Percentiles rank a stretch among this genome's conserved stretches.
Evolutionary conservation across 2,113 vertebrate species (phyloP).

Genomic region (Melanerpes aurifrons): DNA sequence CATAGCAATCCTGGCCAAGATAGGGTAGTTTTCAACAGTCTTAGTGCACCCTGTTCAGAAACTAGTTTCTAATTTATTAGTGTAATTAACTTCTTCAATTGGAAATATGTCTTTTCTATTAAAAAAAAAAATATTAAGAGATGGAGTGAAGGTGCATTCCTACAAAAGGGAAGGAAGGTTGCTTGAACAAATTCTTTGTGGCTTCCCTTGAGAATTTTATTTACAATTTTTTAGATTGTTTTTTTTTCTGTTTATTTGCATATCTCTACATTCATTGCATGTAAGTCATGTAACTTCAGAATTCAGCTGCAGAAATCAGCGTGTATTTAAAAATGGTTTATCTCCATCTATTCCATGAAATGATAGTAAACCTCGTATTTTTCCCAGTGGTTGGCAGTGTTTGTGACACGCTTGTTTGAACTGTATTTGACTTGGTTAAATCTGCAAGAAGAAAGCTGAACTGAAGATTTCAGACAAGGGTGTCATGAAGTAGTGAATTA

Average conservation of each 20-base stretch:
- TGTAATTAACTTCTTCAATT: conserved; percentile 66
- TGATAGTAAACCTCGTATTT: neutral
- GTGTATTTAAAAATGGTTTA: neutral
- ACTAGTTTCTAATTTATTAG: conserved; percentile 56
- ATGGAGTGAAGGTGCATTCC: neutral
- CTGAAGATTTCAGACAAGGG: conserved; percentile 23
- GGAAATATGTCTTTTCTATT: neutral
- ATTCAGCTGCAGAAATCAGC: conserved; percentile 6
- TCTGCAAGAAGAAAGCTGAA: conserved; percentile 12
- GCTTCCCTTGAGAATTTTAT: neutral
- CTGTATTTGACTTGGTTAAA: conserved; percentile 16
- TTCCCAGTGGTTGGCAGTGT: conserved; percentile 21
- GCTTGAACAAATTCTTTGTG: neutral
- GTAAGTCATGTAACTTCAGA: neutral
- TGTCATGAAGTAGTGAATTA: neutral
- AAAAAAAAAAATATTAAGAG: neutral
- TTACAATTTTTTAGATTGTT: neutral
- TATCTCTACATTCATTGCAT: neutral
- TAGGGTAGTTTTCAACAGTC: conserved; percentile 41
- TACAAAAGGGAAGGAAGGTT: conserved; percentile 4
- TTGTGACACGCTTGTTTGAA: conserved; percentile 28
- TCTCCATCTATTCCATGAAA: neutral
- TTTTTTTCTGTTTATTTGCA: conserved; percentile 1
- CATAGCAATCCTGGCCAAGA: conserved; percentile 55
- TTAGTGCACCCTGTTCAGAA: conserved; percentile 71